Evolutionary conservation across 1,140 invertebrate genomes (phyloP).

Genomic region (Cyclina sinensis): DNA sequence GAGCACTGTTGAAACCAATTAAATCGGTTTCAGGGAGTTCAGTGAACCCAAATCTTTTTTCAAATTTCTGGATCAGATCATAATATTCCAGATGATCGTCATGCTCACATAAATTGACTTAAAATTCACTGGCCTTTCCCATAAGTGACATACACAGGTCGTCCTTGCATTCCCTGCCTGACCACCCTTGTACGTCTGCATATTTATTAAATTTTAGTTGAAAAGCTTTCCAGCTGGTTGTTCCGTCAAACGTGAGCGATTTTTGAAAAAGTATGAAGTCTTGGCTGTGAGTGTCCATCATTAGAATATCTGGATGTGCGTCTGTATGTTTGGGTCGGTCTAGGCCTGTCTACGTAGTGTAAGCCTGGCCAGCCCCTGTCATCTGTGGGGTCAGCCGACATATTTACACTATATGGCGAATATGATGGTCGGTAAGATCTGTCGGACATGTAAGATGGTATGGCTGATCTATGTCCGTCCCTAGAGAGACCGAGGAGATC

Average conservation of each 20-base stretch:
- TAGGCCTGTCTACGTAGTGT: neutral
- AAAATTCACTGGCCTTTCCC: slow-evolving; percentile 27
- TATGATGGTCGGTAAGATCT: neutral
- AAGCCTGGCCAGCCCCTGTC: neutral
- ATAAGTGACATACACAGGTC: neutral
- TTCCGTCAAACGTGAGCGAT: neutral
- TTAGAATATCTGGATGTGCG: neutral
- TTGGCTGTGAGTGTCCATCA: neutral
- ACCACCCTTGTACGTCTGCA: slow-evolving; percentile 23
- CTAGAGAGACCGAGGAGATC: neutral
- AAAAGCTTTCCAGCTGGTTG: slow-evolving; percentile 9
- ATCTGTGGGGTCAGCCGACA: neutral
- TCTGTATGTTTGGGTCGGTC: neutral
- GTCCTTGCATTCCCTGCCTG: neutral
- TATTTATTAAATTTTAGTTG: neutral
- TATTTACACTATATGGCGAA: neutral
- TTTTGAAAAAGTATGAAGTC: neutral
- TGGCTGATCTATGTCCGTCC: neutral
- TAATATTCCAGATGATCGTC: neutral
- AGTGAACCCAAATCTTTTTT: slow-evolving; percentile 35
- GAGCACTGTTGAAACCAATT: slow-evolving; percentile 16
- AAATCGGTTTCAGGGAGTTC: slow-evolving; percentile 44
- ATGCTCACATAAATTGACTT: neutral
- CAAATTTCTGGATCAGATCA: slow-evolving; percentile 6
- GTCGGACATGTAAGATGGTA: neutral